Evolutionary conservation across 2,113 vertebrate genomes (phyloP).

Genomic region (Ranitomeya imitator): DNA sequence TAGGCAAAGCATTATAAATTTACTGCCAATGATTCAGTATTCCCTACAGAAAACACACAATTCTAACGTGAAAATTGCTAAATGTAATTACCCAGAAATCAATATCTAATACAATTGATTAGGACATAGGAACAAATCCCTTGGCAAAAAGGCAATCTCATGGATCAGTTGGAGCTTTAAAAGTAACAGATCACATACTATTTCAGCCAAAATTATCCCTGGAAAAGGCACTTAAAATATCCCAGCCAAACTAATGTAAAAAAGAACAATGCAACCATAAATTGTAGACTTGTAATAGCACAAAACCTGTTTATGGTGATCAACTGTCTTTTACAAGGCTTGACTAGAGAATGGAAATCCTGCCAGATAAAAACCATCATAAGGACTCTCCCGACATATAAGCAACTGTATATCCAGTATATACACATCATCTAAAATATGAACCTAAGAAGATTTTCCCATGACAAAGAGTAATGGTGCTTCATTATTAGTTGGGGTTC

Average conservation of each 20-base stretch:
- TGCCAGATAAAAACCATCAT: background rate
- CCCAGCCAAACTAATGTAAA: background rate
- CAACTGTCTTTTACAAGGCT: background rate
- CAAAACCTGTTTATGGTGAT: background rate
- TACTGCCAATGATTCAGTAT: background rate
- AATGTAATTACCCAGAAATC: slow-evolving; percentile 9
- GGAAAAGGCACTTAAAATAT: background rate
- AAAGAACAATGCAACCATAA: background rate
- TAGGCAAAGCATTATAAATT: background rate
- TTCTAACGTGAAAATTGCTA: background rate
- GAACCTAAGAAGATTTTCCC: background rate
- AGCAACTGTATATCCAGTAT: background rate
- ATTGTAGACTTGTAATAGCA: background rate
- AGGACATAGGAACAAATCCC: background rate
- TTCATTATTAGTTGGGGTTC: background rate
- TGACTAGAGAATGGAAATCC: background rate
- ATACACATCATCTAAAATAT: background rate
- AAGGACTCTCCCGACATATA: background rate
- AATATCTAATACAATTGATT: slow-evolving; percentile 4
- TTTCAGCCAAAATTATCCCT: background rate
- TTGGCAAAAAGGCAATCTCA: slow-evolving; percentile 10
- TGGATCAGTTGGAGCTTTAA: background rate
- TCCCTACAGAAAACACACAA: background rate
- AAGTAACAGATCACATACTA: background rate
- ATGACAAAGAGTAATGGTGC: background rate